Evolutionary conservation across 2,797 vertebrate species (phyloP).

Genomic region (Lycodopsis pacificus): DNA sequence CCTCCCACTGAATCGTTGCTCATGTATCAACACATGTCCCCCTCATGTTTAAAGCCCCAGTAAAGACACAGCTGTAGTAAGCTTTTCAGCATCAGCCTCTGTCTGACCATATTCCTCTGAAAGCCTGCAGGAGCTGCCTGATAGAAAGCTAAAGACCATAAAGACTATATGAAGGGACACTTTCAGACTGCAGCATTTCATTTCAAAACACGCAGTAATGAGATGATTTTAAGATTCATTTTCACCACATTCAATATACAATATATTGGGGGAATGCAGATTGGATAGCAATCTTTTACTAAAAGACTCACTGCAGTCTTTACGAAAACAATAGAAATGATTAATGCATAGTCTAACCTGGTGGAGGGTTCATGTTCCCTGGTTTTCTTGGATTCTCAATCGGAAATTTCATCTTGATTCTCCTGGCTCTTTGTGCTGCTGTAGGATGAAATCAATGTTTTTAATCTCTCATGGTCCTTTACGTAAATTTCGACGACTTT

Average conservation of each 20-base stretch:
- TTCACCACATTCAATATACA: background rate
- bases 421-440: conserved; percentile 5
- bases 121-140: background rate
- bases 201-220: background rate
- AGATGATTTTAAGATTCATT: background rate
- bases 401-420: conserved; percentile 83
- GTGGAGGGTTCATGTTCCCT: conserved; percentile 76
- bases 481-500: conserved; percentile 42
- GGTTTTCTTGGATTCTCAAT: conserved; percentile 83
- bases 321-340: background rate
- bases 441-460: background rate
- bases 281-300: background rate
- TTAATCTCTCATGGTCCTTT: conserved; percentile 11
- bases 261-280: background rate
- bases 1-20: background rate
- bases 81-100: background rate
- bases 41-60: background rate
- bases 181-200: conserved; percentile 4
- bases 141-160: background rate
- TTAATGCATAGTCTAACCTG: conserved; percentile 69
- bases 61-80: conserved; percentile 15
- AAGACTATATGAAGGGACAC: background rate
- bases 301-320: background rate
- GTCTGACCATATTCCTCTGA: background rate
- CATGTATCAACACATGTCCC: background rate